Conservation (phyloP, 2,797 vertebrate genomes). For the Smutsia temminckii region DNA sequence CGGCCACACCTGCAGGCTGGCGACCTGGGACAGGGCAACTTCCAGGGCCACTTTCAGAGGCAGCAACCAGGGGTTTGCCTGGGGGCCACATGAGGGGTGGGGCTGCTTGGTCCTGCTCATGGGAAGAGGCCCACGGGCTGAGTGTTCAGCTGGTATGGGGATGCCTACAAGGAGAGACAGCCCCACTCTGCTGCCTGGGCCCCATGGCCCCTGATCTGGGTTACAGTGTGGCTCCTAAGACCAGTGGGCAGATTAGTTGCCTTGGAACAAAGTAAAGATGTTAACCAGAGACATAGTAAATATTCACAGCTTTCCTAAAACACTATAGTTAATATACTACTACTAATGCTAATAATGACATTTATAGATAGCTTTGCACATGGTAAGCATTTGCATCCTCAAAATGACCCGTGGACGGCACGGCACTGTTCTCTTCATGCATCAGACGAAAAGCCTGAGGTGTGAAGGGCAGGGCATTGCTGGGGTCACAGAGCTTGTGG, state of each 20-base stretch:
- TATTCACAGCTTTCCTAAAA: neutral
- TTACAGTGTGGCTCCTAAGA: neutral
- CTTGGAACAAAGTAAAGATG: neutral
- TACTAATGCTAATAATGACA: neutral
- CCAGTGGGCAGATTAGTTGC: neutral
- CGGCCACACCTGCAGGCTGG: neutral
- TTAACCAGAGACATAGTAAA: neutral
- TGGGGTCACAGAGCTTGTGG: neutral
- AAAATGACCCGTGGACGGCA: neutral
- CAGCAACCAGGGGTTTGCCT: neutral
- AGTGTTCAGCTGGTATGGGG: neutral
- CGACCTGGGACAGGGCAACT: neutral
- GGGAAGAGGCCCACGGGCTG: neutral
- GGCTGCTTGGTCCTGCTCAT: neutral
- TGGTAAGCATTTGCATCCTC: neutral
- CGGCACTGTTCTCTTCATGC: neutral
- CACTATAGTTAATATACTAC: neutral
- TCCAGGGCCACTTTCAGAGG: neutral
- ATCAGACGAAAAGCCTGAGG: neutral
- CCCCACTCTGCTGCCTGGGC: neutral
- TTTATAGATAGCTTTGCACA: neutral
- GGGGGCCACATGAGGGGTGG: neutral
- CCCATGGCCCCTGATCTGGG: rapidly evolving
- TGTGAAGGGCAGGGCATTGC: neutral
- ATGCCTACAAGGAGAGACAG: too few species aligned